Conservation (phyloP, 2,797 vertebrate genomes). For the Microctenopoma stevenorrisi region DNA sequence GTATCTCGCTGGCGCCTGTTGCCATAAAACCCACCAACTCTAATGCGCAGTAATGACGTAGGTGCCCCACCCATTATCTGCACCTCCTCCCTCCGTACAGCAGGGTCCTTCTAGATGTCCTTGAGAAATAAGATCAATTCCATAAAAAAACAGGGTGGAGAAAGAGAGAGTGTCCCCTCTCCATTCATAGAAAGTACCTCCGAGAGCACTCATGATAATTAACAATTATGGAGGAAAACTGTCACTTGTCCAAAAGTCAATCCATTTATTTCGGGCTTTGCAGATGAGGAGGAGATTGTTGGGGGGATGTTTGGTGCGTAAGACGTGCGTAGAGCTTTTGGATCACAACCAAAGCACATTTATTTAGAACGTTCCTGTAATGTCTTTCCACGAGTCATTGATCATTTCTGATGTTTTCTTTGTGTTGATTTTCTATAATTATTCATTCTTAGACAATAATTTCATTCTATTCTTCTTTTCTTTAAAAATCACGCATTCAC, state of each 20-base stretch:
- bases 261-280: slow-evolving; percentile 73
- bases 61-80: slow-evolving; percentile 58
- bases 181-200: slow-evolving; percentile 76
- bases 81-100: slow-evolving; percentile 47
- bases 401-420: background rate
- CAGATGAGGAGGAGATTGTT: slow-evolving; percentile 2
- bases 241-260: slow-evolving; percentile 73
- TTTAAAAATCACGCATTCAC: too few species aligned
- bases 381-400: slow-evolving; percentile 30
- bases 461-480: too few species aligned
- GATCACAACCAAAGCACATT: slow-evolving; percentile 55
- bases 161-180: slow-evolving; percentile 49
- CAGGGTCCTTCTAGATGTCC: slow-evolving; percentile 75
- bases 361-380: slow-evolving; percentile 54
- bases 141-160: slow-evolving; percentile 70
- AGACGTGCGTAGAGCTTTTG: slow-evolving; percentile 46
- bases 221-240: slow-evolving; percentile 80
- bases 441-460: too few species aligned
- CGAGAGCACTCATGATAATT: slow-evolving; percentile 84
- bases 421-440: background rate
- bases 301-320: slow-evolving; percentile 37
- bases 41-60: slow-evolving; percentile 64
- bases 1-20: slow-evolving; percentile 44
- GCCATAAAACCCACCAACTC: slow-evolving; percentile 50
- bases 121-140: slow-evolving; percentile 81